Evolutionary conservation across 92 coral and sea anemone species (phyloP).

Genomic region (Pocillopora meandrina): DNA sequence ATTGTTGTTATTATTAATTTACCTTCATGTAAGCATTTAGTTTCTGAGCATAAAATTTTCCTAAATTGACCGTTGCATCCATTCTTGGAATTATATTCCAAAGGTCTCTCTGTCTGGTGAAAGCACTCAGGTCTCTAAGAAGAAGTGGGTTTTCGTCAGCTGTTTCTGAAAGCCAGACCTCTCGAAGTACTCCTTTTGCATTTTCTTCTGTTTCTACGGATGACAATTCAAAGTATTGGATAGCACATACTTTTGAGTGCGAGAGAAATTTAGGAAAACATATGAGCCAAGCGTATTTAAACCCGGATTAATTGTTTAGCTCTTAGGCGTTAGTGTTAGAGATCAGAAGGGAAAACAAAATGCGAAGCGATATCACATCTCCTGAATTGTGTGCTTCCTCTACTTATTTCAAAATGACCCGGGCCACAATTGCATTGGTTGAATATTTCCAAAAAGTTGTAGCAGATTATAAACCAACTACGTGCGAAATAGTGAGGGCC

Average conservation of each 20-base stretch:
- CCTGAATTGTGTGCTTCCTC: too few relatives aligned
- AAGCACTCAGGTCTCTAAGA: background rate
- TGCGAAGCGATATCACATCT: too few relatives aligned
- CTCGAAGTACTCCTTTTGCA: conserved; percentile 15
- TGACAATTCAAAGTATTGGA: background rate
- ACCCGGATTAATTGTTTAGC: too few relatives aligned
- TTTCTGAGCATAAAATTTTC: conserved; percentile 12
- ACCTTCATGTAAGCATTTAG: conserved; percentile 19
- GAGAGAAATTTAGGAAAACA: too few relatives aligned
- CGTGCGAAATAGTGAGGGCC: background rate
- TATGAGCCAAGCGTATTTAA: too few relatives aligned
- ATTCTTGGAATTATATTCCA: conserved; percentile 10
- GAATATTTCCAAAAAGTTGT: too few relatives aligned
- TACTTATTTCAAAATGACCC: too few relatives aligned
- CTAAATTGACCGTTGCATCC: conserved; percentile 27
- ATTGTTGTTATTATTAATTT: background rate
- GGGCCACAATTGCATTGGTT: too few relatives aligned
- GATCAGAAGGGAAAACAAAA: too few relatives aligned
- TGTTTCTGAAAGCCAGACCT: background rate
- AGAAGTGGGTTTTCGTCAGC: background rate
- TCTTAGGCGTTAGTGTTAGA: too few relatives aligned
- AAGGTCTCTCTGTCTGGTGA: background rate
- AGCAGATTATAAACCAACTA: too few relatives aligned
- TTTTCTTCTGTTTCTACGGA: background rate
- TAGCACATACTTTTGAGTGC: too few relatives aligned